Base-by-base conservation (phyloP, 2,888 invertebrate genomes). In the Caenorhabditis sp. region DNA sequence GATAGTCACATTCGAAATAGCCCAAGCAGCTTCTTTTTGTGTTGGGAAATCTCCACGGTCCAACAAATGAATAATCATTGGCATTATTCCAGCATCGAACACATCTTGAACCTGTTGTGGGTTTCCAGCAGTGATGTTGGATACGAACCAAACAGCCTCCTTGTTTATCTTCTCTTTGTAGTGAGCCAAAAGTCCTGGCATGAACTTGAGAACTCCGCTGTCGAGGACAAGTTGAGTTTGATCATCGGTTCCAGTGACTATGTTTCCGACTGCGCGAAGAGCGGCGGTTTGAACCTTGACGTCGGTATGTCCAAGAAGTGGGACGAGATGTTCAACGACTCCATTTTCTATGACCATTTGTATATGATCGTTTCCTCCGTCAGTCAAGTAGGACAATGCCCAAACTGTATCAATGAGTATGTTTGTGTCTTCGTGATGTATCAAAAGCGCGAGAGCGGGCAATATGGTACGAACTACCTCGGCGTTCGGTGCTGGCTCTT, bases 21-120 rank as follows among this genome's bases (percentile, higher is more conserved):
- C 97, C 99, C 99, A 99, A 0, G 97, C 97, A 0, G 99, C 99
- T 90, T 99, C 99, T 78, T 97, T 97, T 90, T 97, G 96, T n/a
- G 97, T 97, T 90, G 96, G 95, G 91, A 97, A 97, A 90, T 97
- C 97, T 68, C 92, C 92, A 88, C 91, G 91, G 84, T 92, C 92
- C 78, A 99, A 91, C 90, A 97, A 95, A 85, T 93, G 92, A 84
- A 99, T 95, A 73, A 99, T 94, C 89, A 94, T 92, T 56, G 97
- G 97, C 87, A 99, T 91, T 26, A 99, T 91, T 14, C 93, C 93
- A 50, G 94, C 93, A 88, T 95, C 93, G 76, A 96, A 94, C 25
- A 95, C 95, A 17, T 94, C 93, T 89, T 96, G 95, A n/a, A 97
- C 91, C 90, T 99, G 99, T 67, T 92, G 92, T 89, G 95, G 95